Percentiles rank a stretch among this genome's conserved stretches.
Evolutionary conservation across 2,113 vertebrate genomes (phyloP).

Genomic region (Gymnarchus niloticus): DNA sequence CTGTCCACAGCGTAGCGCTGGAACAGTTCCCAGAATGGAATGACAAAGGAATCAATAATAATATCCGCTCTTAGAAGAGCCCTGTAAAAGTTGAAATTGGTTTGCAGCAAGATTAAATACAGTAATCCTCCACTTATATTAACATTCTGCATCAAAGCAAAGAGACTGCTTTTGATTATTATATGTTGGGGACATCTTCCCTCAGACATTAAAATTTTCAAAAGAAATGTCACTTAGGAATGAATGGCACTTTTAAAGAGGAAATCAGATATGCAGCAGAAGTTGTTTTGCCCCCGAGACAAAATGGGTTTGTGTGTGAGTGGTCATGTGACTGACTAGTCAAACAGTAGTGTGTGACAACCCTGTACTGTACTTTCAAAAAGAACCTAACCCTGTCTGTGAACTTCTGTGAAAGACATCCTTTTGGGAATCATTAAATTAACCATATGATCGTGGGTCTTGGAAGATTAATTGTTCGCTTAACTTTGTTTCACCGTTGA

Average conservation of each 20-base stretch:
- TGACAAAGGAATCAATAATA: constrained; percentile 15
- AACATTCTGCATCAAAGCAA: neutral
- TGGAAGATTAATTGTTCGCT: neutral
- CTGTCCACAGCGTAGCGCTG: neutral
- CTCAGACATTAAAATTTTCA: neutral
- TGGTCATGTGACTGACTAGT: neutral
- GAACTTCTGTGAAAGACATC: neutral
- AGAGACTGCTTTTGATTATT: neutral
- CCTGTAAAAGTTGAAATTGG: constrained; percentile 2
- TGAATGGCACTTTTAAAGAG: neutral
- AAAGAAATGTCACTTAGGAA: neutral
- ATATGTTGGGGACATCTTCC: neutral
- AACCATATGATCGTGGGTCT: neutral
- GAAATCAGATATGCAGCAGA: neutral
- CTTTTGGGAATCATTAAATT: neutral
- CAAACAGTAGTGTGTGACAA: neutral
- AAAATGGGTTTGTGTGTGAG: neutral
- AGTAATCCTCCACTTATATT: neutral
- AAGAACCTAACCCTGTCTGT: neutral
- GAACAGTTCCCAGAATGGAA: constrained; percentile 8
- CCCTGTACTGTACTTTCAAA: neutral
- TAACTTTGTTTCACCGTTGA: neutral
- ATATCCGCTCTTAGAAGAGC: neutral
- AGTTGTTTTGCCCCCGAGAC: neutral
- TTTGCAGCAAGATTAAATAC: constrained; percentile 12